Percentiles rank a stretch among this genome's conserved stretches.
phyloP scores from a whole-genome alignment of 2,113 vertebrate genomes.

The Gila orcuttii region DNA sequence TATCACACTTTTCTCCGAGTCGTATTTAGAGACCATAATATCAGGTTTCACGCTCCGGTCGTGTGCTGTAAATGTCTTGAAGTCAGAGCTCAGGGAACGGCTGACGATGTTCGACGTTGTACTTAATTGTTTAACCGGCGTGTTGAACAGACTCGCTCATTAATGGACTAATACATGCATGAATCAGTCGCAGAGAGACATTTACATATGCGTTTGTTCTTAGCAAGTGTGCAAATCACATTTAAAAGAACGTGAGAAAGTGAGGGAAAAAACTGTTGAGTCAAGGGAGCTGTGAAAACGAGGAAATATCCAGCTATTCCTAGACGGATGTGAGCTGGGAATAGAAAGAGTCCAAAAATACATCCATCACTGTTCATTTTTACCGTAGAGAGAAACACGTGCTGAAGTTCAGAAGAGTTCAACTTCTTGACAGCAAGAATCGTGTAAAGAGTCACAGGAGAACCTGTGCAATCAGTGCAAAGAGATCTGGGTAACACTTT shows the following conservation, averaged over 20 bases:
- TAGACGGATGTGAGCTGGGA: constrained; percentile 29
- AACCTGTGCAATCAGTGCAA: neutral
- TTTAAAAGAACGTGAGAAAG: neutral
- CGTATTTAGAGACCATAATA: constrained; percentile 33
- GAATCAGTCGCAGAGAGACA: neutral
- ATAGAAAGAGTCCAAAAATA: constrained; percentile 8
- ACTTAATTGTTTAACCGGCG: constrained; percentile 4
- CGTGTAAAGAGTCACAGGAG: neutral
- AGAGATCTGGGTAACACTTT: no score
- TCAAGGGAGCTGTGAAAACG: neutral
- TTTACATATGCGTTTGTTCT: neutral
- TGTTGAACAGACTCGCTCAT: constrained; percentile 16
- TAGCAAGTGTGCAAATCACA: neutral
- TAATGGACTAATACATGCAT: constrained; percentile 7
- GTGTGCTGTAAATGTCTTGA: neutral
- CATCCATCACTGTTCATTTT: constrained; percentile 19
- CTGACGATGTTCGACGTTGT: neutral
- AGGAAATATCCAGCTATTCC: constrained; percentile 9
- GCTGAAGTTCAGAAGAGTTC: neutral
- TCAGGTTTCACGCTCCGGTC: constrained; percentile 9
- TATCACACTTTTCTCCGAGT: constrained; percentile 45
- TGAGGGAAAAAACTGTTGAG: neutral
- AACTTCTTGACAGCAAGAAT: neutral
- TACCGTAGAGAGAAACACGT: neutral
- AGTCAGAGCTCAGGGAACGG: constrained; percentile 25